Percentiles rank a stretch among this genome's conserved stretches.
Conservation (phyloP, 1,140 invertebrate genomes). For the Drosophila triauraria region DNA sequence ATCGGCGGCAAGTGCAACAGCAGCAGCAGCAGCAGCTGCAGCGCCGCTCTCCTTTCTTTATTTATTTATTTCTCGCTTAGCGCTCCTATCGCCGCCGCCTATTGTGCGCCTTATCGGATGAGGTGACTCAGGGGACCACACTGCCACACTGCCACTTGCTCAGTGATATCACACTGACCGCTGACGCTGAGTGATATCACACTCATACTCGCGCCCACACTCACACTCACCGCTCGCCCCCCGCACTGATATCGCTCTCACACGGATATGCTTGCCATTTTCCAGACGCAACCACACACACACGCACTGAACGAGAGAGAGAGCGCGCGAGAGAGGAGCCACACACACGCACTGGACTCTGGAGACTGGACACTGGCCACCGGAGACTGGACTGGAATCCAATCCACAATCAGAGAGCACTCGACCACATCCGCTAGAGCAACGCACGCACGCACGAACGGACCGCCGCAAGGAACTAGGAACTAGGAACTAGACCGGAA, state of each 20-base stretch:
- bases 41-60: slow-evolving; percentile 18
- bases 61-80: slow-evolving; percentile 9
- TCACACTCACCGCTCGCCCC: neutral
- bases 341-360: slow-evolving; percentile 1
- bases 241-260: slow-evolving; percentile 6
- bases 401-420: slow-evolving; percentile 33
- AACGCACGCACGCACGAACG: neutral
- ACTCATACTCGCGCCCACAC: slow-evolving; percentile 3
- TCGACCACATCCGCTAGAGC: slow-evolving; percentile 10
- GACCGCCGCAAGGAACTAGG: too few relatives aligned
- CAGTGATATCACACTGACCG: slow-evolving; percentile 30
- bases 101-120: slow-evolving; percentile 39
- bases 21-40: neutral
- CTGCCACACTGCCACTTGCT: slow-evolving; percentile 4
- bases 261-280: slow-evolving; percentile 32
- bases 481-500: slow-evolving; percentile 7
- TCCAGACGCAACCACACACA: slow-evolving; percentile 32
- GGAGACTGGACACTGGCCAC: slow-evolving; percentile 3
- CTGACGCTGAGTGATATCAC: slow-evolving; percentile 5
- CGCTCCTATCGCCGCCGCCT: slow-evolving; percentile 1
- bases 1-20: slow-evolving; percentile 14
- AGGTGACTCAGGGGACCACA: slow-evolving; percentile 27
- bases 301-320: slow-evolving; percentile 6
- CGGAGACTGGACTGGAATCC: slow-evolving; percentile 12
- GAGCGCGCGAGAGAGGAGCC: slow-evolving; percentile 16